Conservation (phyloP, 2,797 vertebrate species). For the Cuculus canorus region DNA sequence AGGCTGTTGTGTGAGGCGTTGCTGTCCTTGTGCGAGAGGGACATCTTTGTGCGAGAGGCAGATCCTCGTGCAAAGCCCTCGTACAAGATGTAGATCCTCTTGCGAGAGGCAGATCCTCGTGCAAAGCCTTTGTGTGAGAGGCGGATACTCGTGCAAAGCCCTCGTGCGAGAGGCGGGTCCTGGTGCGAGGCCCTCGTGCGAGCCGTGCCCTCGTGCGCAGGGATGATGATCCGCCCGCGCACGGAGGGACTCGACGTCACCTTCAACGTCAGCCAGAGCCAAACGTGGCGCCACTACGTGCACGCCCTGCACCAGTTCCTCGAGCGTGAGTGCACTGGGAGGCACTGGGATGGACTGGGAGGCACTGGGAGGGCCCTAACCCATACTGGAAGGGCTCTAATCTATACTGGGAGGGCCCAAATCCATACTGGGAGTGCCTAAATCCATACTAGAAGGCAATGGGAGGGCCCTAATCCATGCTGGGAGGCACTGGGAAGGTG, state of each 20-base stretch:
- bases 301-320: neutral
- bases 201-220: neutral
- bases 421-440: neutral
- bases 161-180: too few relatives aligned
- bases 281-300: neutral
- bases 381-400: neutral
- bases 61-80: too few relatives aligned
- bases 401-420: neutral
- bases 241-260: neutral
- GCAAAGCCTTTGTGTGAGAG: too few relatives aligned
- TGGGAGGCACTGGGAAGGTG: neutral
- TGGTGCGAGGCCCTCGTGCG: neutral
- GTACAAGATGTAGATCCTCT: too few relatives aligned
- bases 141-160: too few relatives aligned
- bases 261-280: neutral
- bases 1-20: too few relatives aligned
- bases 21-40: too few relatives aligned
- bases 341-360: neutral
- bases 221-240: neutral
- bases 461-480: neutral
- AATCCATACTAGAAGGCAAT: too few relatives aligned
- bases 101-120: too few relatives aligned
- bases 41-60: too few relatives aligned
- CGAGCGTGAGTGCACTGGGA: neutral
- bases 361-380: neutral